A percentile compares a stretch with the other conserved stretches of the same genome.
Conservation (phyloP, 2,888 invertebrate species). For the Notodonta ziczac region DNA sequence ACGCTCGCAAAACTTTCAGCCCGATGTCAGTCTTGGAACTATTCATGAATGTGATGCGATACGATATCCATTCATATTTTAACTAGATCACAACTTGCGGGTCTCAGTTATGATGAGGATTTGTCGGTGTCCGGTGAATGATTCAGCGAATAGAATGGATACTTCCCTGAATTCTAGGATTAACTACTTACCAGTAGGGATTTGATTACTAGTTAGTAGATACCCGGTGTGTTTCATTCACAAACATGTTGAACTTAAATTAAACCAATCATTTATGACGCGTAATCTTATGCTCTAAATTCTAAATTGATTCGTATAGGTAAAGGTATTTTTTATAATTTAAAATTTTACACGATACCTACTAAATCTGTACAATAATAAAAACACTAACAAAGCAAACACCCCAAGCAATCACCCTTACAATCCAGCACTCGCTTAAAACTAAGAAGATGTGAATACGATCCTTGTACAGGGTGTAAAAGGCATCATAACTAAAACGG, state of each 20-base stretch:
- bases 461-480: too few species aligned
- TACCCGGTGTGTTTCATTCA: too few species aligned
- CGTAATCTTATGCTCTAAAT: too few species aligned
- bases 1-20: constrained; percentile 25
- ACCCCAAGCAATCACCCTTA: neutral
- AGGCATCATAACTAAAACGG: too few species aligned
- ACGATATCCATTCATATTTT: constrained; percentile 29
- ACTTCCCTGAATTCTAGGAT: too few species aligned
- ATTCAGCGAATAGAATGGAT: neutral
- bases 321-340: too few species aligned
- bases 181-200: too few species aligned
- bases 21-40: constrained; percentile 36
- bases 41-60: constrained; percentile 15
- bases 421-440: constrained; percentile 2
- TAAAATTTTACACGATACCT: too few species aligned
- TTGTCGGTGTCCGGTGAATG: neutral
- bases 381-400: neutral
- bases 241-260: too few species aligned
- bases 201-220: too few species aligned
- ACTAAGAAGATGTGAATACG: neutral
- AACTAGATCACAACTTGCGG: constrained; percentile 13
- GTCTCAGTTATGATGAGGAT: neutral
- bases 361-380: neutral
- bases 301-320: too few species aligned
- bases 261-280: too few species aligned